phyloP scores from a whole-genome alignment of 1,140 invertebrate species.

The Sycobia sp. region DNA sequence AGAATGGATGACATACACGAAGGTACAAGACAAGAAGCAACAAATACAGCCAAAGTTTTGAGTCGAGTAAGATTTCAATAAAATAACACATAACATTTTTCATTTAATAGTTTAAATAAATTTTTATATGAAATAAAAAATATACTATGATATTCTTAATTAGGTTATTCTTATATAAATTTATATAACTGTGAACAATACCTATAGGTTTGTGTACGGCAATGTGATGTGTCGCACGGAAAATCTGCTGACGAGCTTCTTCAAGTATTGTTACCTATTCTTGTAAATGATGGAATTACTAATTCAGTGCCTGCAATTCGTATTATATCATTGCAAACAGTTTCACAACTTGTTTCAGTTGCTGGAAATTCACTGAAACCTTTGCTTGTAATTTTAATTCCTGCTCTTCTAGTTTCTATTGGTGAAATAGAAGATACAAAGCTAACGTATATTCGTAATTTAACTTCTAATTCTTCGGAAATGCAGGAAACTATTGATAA shows the following conservation, averaged over 20 bases:
- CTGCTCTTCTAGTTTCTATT: slow-evolving; percentile 81
- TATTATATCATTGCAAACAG: slow-evolving; percentile 79
- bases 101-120: background rate
- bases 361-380: slow-evolving; percentile 79
- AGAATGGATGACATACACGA: slow-evolving; percentile 96
- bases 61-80: slow-evolving; percentile 69
- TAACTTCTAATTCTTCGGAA: slow-evolving; percentile 69
- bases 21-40: slow-evolving; percentile 80
- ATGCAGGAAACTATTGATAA: slow-evolving; percentile 77
- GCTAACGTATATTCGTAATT: slow-evolving; percentile 79
- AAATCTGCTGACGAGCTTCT: slow-evolving; percentile 80
- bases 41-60: slow-evolving; percentile 75
- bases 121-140: background rate
- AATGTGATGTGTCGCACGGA: slow-evolving; percentile 76
- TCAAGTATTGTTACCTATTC: slow-evolving; percentile 76
- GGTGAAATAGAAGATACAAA: slow-evolving; percentile 82
- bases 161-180: background rate
- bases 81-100: too few relatives aligned
- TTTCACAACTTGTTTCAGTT: slow-evolving; percentile 81
- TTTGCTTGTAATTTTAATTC: slow-evolving; percentile 80
- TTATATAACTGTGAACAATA: too few relatives aligned
- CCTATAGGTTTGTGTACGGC: slow-evolving; percentile 75
- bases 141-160: background rate
- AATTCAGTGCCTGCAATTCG: slow-evolving; percentile 81
- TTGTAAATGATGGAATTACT: slow-evolving; percentile 80